Conservation (phyloP, 2,888 invertebrate species). For the Standfussiana lucernea region DNA sequence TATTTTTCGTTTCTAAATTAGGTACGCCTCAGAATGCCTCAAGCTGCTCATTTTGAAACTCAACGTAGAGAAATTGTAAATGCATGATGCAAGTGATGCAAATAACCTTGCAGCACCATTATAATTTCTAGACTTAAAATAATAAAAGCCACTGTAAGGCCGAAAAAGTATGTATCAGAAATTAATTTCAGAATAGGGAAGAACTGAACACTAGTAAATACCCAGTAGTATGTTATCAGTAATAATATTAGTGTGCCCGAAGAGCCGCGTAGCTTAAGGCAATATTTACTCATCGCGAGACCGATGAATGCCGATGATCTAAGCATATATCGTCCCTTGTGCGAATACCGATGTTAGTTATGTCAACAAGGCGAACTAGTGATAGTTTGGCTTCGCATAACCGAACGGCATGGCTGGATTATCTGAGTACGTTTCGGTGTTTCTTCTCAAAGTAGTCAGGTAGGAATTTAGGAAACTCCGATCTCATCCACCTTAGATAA, state of each 20-base stretch:
- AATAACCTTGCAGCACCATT: conserved; percentile 17
- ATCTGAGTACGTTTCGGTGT: neutral
- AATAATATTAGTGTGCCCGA: conserved; percentile 57
- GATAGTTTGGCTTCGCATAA: neutral
- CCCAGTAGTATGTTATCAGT: conserved; percentile 29
- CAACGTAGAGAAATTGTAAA: conserved; percentile 8
- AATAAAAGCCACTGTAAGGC: neutral
- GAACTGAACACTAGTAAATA: conserved; percentile 18
- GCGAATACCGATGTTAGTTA: conserved; percentile 42
- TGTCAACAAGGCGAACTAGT: conserved; percentile 47
- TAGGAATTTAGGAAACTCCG: neutral
- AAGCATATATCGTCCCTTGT: conserved; percentile 51
- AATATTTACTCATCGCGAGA: conserved; percentile 66
- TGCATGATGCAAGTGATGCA: conserved; percentile 8
- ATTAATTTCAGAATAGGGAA: neutral
- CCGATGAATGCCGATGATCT: conserved; percentile 69
- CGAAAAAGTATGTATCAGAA: neutral
- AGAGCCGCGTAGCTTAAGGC: conserved; percentile 37
- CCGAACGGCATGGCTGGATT: neutral
- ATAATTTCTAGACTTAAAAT: neutral
- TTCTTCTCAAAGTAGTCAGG: neutral
- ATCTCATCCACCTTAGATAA: neutral
- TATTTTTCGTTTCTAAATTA: neutral
- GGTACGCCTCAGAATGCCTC: conserved; percentile 4
- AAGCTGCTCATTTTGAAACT: conserved; percentile 28